A percentile compares a stretch with the other conserved stretches of the same genome.
phyloP scores from a whole-genome alignment of 2,113 vertebrate genomes.

The Rhagologus leucostigma region DNA sequence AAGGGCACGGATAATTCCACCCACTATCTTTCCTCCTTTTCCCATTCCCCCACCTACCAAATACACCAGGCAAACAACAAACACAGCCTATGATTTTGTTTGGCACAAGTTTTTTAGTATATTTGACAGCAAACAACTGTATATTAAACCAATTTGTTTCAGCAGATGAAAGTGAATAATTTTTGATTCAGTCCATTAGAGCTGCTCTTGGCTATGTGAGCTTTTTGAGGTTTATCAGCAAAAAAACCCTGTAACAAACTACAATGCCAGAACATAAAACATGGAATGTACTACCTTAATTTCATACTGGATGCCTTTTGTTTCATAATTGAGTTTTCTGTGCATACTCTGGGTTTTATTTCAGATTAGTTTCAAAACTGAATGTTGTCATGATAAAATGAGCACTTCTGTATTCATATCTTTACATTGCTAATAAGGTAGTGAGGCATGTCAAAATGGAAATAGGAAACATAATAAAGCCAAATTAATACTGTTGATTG shows the following conservation, averaged over 20 bases:
- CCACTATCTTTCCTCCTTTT: not conserved
- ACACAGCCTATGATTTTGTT: conserved; percentile 7
- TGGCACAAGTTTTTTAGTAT: conserved; percentile 38
- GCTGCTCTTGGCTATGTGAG: conserved; percentile 39
- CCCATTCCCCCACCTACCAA: not conserved
- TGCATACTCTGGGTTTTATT: conserved; percentile 39
- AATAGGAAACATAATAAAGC: conserved; percentile 19
- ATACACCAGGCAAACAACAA: not conserved
- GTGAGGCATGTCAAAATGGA: not conserved
- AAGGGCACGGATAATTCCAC: conserved; percentile 2
- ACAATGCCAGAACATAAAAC: conserved; percentile 30
- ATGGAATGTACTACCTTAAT: conserved; percentile 45
- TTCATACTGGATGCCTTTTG: conserved; percentile 58
- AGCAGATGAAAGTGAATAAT: conserved; percentile 48
- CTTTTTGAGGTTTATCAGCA: conserved; percentile 42
- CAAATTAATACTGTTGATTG: not conserved
- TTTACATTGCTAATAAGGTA: conserved; percentile 50
- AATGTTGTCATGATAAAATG: conserved; percentile 36
- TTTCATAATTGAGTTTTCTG: conserved; percentile 55
- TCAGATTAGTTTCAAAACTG: conserved; percentile 58
- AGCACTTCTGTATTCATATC: not conserved
- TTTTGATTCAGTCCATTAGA: conserved; percentile 55
- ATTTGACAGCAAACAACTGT: conserved; percentile 40
- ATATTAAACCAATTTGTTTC: conserved; percentile 58
- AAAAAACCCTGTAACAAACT: not conserved